Percentiles rank a stretch among this genome's conserved stretches.
These are phyloP conservation scores for Trissolcus brochymenae DNA, from an alignment of 2,888 invertebrate species.

Conservation along the genomic window DNA sequence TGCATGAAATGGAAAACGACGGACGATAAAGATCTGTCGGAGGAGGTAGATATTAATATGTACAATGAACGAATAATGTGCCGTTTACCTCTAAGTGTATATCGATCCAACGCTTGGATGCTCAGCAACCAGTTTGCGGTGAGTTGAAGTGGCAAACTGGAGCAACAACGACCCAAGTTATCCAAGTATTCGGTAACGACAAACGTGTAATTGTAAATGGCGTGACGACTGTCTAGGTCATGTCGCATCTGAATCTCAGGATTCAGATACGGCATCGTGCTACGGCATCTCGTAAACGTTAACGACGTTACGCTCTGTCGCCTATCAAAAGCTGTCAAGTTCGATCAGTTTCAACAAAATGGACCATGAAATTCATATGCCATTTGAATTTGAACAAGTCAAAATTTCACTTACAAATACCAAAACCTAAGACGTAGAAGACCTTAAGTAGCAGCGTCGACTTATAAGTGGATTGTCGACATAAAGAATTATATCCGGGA, in stretches of 20 bases:
- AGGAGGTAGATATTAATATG: slow-evolving; percentile 29
- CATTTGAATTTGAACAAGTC: too few species aligned
- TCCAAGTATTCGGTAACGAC: slow-evolving; percentile 56
- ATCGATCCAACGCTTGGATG: slow-evolving; percentile 71
- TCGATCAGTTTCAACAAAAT: slow-evolving; percentile 28
- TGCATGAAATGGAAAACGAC: slow-evolving; percentile 1
- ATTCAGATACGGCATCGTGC: slow-evolving; percentile 18
- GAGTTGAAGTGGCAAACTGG: slow-evolving; percentile 72
- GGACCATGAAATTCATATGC: not conserved
- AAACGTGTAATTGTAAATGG: slow-evolving; percentile 38
- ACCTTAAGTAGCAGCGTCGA: too few species aligned
- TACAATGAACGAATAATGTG: slow-evolving; percentile 55
- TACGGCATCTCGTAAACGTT: slow-evolving; percentile 63
- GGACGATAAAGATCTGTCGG: slow-evolving; percentile 10
- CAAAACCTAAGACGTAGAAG: too few species aligned
- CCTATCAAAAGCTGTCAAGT: slow-evolving; percentile 61
- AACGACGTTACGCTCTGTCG: slow-evolving; percentile 70
- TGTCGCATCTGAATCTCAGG: slow-evolving; percentile 49
- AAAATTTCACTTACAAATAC: too few species aligned
- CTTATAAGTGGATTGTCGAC: too few species aligned
- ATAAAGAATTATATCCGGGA: too few species aligned
- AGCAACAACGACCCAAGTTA: slow-evolving; percentile 56
- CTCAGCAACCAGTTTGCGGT: slow-evolving; percentile 72
- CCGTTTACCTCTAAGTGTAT: slow-evolving; percentile 55
- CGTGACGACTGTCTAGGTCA: slow-evolving; percentile 65